Evolutionary conservation across 2,113 vertebrate species (phyloP), one percentile per base, ranked within the genome.

Genomic region (Mobula birostris): DNA sequence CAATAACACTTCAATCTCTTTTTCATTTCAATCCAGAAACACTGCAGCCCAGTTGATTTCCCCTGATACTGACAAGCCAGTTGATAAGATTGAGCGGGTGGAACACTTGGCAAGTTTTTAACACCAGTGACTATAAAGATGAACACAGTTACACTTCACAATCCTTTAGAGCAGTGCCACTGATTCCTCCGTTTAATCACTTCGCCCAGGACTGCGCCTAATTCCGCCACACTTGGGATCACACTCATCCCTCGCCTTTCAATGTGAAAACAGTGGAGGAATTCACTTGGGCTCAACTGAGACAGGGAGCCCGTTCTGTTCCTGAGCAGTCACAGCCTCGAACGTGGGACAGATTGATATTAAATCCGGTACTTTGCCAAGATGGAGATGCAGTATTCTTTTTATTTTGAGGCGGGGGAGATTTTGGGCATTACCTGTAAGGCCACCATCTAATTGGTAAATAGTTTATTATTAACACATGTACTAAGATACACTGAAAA

Each of bases 71-170:
- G 85, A 66, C 85, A 88, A 88, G n/a, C 85, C 85, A 88, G 85
- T 88, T 88, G 85, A 88, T 88, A 88, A 88, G 85, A 88, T 88
- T 88, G 85, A 88, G 29, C n/a, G 66, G 85, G 85, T 88, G 85
- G 85, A 88, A 66, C 58, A 88, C 27, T 88, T 32, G 63, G 85
- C 85, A 66, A 88, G 58, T 88, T 27, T 88, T 63, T 88, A 88
- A 32, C 85, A 88, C 58, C 29, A n/a, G 29, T 88, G 66, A 88
- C 63, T 88, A n/a, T 29, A 66, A 66, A 66, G 85, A 66, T 66
- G 85, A 63, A 88, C 85, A 88, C 58, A 88, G 85, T 63, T 63
- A 66, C 85, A 66, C 58, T 88, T 88, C 85, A 88, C 85, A 88
- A 88, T 61, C 85, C 36, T n/a, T 61, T n/a, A 29, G 58, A 88